Base-by-base conservation (phyloP, 2,797 vertebrate species). In the Apogon hyalosoma region DNA sequence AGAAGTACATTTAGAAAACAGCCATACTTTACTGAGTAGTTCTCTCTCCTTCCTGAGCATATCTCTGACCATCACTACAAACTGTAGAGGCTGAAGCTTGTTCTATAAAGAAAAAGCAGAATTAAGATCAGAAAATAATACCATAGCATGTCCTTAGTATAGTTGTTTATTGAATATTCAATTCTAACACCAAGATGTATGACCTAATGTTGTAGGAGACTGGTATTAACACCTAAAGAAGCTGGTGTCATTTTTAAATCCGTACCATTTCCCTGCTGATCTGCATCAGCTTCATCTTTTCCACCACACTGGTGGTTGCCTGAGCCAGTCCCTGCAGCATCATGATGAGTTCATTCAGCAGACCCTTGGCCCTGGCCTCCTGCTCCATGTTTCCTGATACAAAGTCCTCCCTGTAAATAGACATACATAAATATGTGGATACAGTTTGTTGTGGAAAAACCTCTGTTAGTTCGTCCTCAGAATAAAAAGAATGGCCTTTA, bases 11-110 rank as follows among this genome's bases (percentile, higher is more conserved):
- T 6, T 41, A 18, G n/a, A 66, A 19, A 42, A 14, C 0, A 15
- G 21, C 62, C 90, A 79, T 93, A 98, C 96, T 85, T 93, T 88
- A 55, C 77, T 63, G 51, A 98, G 92, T 0, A 95, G 86, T 0
- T 49, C 84, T 66, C 93, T 95, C 82, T 99, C 98, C 14, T 92
- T 92, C 77, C 94, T 93, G 75, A 98, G 93, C 69, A 97, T 81
- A 9, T 94, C 91, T 68, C 90, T 94, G 71, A 98, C 84, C 39
- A 92, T 76, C 3, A 93, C 88, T 59, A 93, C 96, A 77, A 97
- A 92, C 28, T 92, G 84, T 69, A 98, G 73, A 0, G 98, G 94
- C 63, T 94, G 94, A 59, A 69, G 77, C 42, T 88, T 92, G 24
- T 28, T 28, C 24, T 28, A 28, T 28, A 28, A 28, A 28, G 6